Percentiles rank a stretch among this genome's conserved stretches.
These are phyloP conservation scores for Drosophila trapezifrons DNA, from an alignment of 1,140 invertebrate genomes.

Conservation along the genomic window DNA sequence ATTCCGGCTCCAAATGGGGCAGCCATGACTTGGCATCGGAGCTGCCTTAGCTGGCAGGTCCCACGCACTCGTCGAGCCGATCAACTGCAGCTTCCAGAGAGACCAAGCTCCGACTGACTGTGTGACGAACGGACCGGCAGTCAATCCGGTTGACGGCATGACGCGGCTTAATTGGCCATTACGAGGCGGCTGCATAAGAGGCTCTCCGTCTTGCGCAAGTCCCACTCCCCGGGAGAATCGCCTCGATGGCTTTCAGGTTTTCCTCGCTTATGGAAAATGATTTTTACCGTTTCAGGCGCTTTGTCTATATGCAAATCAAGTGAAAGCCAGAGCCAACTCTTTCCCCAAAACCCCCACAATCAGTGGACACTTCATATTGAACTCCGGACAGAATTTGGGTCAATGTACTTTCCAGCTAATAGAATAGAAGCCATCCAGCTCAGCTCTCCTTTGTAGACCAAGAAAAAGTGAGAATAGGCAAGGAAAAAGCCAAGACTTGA, in stretches of 20 bases:
- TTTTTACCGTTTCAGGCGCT: constrained; percentile 49
- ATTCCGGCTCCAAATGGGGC: constrained; percentile 22
- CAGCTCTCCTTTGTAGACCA: constrained; percentile 2
- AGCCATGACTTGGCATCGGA: constrained; percentile 68
- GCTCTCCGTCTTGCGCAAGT: constrained; percentile 64
- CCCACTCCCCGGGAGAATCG: constrained; percentile 47
- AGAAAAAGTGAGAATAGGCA: constrained; percentile 27
- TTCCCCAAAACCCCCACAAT: constrained; percentile 4
- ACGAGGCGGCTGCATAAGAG: constrained; percentile 60
- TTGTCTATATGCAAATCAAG: constrained; percentile 75
- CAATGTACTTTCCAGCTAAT: constrained; percentile 23
- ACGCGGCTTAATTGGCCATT: constrained; percentile 78
- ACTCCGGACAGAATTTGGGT: constrained; percentile 26
- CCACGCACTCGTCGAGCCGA: constrained; percentile 65
- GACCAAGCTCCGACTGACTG: constrained; percentile 23
- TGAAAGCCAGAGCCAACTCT: constrained; percentile 63
- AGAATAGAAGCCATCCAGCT: constrained; percentile 2
- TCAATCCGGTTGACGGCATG: constrained; percentile 51
- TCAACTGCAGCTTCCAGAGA: constrained; percentile 43
- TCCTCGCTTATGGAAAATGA: constrained; percentile 58
- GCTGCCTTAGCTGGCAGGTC: constrained; percentile 37
- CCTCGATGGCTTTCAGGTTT: constrained; percentile 50
- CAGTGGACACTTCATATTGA: constrained; percentile 12
- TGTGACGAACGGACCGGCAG: constrained; percentile 31
- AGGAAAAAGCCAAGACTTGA: neutral